phyloP scores from a whole-genome alignment of 2,797 vertebrate genomes.

The Peromyscus attwateri region DNA sequence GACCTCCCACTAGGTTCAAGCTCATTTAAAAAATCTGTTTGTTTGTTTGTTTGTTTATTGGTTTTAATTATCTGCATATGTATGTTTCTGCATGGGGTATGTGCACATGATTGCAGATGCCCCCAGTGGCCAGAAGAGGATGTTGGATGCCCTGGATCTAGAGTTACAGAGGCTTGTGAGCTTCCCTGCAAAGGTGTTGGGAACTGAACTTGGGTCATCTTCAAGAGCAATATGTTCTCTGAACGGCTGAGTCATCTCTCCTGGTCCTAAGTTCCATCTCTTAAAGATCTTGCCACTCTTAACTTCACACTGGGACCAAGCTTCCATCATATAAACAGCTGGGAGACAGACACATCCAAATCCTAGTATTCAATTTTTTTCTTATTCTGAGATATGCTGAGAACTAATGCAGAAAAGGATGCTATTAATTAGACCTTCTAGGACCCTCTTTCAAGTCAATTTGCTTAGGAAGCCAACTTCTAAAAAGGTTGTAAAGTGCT shows the following conservation, averaged over 20 bases:
- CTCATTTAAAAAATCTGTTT: neutral
- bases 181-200: neutral
- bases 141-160: neutral
- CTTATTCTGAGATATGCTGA: neutral
- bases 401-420: neutral
- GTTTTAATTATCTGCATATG: neutral
- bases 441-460: neutral
- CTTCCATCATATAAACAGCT: neutral
- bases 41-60: neutral
- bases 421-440: neutral
- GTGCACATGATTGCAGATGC: neutral
- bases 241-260: too few relatives aligned
- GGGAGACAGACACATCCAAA: neutral
- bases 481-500: neutral
- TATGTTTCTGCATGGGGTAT: neutral
- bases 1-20: neutral
- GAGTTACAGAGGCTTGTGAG: neutral
- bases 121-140: neutral
- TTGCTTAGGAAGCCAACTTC: neutral
- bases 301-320: too few relatives aligned
- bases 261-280: neutral
- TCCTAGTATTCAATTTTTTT: neutral
- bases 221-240: neutral
- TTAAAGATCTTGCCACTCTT: neutral
- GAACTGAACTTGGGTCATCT: neutral